Conservation (phyloP, 2,888 invertebrate species). For the Argyra leucocephala region DNA sequence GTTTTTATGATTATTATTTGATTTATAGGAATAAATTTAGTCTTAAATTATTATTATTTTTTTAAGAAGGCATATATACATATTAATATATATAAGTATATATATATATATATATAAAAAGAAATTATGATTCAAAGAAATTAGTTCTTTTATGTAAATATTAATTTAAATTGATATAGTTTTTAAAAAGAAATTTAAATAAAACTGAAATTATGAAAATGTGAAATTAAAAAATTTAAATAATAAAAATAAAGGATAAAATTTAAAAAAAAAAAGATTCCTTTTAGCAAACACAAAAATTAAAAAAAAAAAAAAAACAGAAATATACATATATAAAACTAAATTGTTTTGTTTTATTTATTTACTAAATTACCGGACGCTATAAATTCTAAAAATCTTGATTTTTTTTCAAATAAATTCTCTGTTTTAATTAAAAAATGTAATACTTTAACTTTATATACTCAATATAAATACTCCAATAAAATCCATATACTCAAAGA, state of each 20-base stretch:
- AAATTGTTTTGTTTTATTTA: no score
- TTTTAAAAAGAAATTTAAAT: background rate
- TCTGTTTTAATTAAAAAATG: no score
- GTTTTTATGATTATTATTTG: background rate
- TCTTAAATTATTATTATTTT: background rate
- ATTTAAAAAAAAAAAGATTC: background rate
- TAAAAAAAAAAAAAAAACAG: background rate
- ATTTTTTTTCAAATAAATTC: no score
- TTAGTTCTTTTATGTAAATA: conserved; percentile 1
- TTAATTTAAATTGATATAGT: background rate
- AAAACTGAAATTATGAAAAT: background rate
- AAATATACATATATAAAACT: no score
- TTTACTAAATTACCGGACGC: no score
- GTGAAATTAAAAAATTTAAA: background rate
- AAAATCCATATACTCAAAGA: no score
- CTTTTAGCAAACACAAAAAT: background rate
- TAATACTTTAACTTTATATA: no score
- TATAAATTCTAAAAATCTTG: no score
- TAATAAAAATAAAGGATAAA: background rate
- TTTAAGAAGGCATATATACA: background rate
- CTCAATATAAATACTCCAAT: no score
- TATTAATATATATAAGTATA: background rate
- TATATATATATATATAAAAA: background rate
- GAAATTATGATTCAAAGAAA: background rate
- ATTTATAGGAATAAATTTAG: conserved; percentile 1